Evolutionary conservation across 2,113 vertebrate genomes (phyloP), one percentile per base, ranked within the genome.

Genomic region (Thermophis baileyi): DNA sequence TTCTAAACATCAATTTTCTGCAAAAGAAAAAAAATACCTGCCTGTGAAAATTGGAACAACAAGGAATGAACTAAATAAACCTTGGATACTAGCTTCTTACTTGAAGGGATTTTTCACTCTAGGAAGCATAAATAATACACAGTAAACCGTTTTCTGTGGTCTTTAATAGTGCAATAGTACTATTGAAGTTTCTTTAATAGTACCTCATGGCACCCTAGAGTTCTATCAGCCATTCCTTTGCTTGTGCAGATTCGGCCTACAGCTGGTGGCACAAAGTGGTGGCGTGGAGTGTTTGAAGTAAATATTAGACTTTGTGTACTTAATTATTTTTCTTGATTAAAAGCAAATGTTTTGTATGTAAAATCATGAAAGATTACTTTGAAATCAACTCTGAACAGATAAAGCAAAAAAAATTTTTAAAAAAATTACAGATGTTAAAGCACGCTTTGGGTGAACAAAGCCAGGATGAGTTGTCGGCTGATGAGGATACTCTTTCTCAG

Each of bases 351-450:
- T n/a, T 50, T 35, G 18, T 35, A 50, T 63, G 60, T 57, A 63
- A 63, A 25, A 35, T n/a, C 46, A 30, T 55, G 93, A 14, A 91
- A 22, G 27, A 35, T 91, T 94, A 63, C 88, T 46, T 24, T 95
- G 6, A 93, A 93, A 51, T 93, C 20, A 93, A 27, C 92, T 50
- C 85, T 49, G 95, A 81, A 94, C 93, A 94, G 35, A 95, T 53
- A 8, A 2, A 25, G 89, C 89, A 9, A 89, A n/a, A n/a, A n/a
- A n/a, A n/a, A 92, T 94, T 90, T 96, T 44, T 95, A 57, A 10
- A 69, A 57, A 57, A 25, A 85, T 46, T 2, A 92, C 46, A 99
- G 99, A 99, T 99, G 98, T 96, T 99, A 91, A 98, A 98, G 96
- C 97, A 96, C 93, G 99, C 98, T 89, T 93, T 99, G 94, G 96